Evolutionary conservation across 2,888 invertebrate species (phyloP).

Genomic region (Tanypteryx hageni): DNA sequence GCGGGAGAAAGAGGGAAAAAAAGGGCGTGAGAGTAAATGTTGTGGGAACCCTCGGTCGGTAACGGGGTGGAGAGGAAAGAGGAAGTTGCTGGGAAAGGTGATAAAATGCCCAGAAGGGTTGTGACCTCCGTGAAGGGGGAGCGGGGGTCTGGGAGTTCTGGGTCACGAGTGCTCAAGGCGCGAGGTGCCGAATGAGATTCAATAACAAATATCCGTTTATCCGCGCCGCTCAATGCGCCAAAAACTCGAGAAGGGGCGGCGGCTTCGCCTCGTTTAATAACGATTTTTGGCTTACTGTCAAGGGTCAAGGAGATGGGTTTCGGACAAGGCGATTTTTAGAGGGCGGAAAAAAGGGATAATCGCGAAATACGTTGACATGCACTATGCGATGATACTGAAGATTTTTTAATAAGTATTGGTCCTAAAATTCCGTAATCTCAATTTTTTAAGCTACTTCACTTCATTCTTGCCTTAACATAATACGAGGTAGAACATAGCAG

Average conservation of each 20-base stretch:
- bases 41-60: neutral
- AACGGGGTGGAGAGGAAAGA: neutral
- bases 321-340: neutral
- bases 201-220: neutral
- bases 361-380: no score
- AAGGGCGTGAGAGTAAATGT: neutral
- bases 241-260: neutral
- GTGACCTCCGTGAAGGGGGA: neutral
- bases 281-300: neutral
- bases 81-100: neutral
- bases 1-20: neutral
- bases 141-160: neutral
- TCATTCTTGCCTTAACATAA: no score
- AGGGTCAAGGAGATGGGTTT: constrained; percentile 3
- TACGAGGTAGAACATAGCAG: no score
- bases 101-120: neutral
- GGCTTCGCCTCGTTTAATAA: neutral
- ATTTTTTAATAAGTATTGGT: no score
- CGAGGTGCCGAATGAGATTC: neutral
- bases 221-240: neutral
- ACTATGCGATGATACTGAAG: no score
- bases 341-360: neutral
- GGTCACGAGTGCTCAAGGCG: neutral
- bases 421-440: no score
- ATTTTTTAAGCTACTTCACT: no score